phyloP scores from a whole-genome alignment of 2,888 invertebrate genomes.

The Nemotelus nigrinus region DNA sequence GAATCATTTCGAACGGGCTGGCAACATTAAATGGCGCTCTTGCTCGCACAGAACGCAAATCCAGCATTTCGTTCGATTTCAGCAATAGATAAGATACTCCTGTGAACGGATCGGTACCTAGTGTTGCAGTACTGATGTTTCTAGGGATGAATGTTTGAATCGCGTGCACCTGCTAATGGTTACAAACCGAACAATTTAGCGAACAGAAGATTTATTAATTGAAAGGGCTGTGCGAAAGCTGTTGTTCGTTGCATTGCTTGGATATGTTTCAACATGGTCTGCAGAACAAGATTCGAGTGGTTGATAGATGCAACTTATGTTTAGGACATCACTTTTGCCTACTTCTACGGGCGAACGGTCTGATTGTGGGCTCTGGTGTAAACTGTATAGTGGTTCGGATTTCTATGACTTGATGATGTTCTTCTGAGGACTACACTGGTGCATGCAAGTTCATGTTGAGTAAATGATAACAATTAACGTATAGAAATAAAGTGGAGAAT shows the following conservation, averaged over 20 bases:
- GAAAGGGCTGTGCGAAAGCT: constrained; percentile 26
- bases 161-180: constrained; percentile 49
- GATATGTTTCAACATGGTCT: constrained; percentile 16
- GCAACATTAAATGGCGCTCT: constrained; percentile 42
- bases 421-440: background rate
- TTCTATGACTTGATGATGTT: background rate
- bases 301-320: constrained; percentile 32
- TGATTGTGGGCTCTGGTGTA: constrained; percentile 7
- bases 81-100: constrained; percentile 18
- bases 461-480: too few relatives aligned
- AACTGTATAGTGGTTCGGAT: constrained; percentile 3
- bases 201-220: constrained; percentile 49
- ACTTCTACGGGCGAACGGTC: constrained; percentile 15
- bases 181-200: constrained; percentile 50
- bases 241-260: background rate
- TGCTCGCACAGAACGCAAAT: constrained; percentile 13
- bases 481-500: too few relatives aligned
- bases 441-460: background rate
- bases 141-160: constrained; percentile 34
- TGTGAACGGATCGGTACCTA: background rate
- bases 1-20: background rate
- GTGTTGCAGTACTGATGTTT: constrained; percentile 15
- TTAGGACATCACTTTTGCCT: constrained; percentile 18
- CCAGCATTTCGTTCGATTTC: constrained; percentile 8
- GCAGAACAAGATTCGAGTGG: constrained; percentile 24